These are phyloP conservation scores for Rhipidura dahli DNA, from an alignment of 2,113 vertebrate genomes.

Conservation along the genomic window DNA sequence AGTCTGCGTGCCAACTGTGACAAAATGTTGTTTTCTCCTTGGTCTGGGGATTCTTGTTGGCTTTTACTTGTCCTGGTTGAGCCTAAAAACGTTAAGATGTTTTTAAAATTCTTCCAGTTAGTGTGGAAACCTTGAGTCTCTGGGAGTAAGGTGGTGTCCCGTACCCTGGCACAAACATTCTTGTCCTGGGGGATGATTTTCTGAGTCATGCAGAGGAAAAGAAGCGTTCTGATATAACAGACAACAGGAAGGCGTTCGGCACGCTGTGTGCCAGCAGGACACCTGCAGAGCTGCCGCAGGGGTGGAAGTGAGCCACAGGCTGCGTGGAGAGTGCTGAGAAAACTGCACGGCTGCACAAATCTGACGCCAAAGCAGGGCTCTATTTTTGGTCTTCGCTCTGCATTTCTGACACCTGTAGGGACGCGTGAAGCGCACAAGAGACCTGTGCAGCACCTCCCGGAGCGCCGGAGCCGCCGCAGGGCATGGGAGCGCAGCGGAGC, in stretches of 20 bases:
- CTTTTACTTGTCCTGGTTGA: background rate
- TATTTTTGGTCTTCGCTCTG: background rate
- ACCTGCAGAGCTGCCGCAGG: slow-evolving; percentile 60
- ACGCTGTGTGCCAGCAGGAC: slow-evolving; percentile 3
- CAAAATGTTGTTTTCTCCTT: slow-evolving; percentile 51
- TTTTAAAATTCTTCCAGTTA: background rate
- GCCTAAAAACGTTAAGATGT: background rate
- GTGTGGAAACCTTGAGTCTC: background rate
- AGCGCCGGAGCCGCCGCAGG: background rate
- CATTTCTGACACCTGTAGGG: slow-evolving; percentile 34
- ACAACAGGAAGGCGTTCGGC: slow-evolving; percentile 18
- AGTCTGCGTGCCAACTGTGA: slow-evolving; percentile 37
- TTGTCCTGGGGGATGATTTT: background rate
- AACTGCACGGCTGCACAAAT: background rate
- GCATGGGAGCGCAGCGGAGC: background rate
- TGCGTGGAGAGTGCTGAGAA: background rate
- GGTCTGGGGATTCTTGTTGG: background rate
- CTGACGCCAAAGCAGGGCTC: background rate
- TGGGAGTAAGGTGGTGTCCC: background rate
- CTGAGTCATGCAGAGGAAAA: background rate
- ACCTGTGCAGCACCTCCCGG: background rate
- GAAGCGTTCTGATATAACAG: background rate
- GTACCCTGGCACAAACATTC: background rate
- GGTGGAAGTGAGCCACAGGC: slow-evolving; percentile 42
- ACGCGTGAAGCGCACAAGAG: background rate